A percentile compares a stretch with the other conserved stretches of the same genome.
These are phyloP conservation scores for Drosophila picticornis DNA, from an alignment of 2,888 invertebrate genomes.

Conservation along the genomic window DNA sequence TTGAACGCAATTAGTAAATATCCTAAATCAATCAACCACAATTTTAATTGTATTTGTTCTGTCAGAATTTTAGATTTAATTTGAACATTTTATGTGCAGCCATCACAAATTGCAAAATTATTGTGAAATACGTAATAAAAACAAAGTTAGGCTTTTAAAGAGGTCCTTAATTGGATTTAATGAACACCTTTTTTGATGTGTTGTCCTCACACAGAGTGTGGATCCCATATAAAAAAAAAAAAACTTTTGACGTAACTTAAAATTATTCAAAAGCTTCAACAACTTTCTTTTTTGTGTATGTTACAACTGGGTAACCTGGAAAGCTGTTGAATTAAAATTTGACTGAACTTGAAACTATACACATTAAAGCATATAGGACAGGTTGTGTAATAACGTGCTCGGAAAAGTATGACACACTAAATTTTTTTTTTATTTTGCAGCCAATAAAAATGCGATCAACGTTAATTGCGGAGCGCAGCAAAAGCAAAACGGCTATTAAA, in stretches of 20 bases:
- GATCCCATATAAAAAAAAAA: not conserved
- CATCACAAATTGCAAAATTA: not conserved
- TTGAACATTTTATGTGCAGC: not conserved
- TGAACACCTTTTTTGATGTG: not conserved
- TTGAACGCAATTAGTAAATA: not conserved
- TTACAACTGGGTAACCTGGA: not conserved
- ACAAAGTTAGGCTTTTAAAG: not conserved
- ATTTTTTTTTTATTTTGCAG: conserved; percentile 16
- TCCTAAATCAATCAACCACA: not conserved
- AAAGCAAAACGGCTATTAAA: conserved; percentile 59
- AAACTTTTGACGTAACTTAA: not conserved
- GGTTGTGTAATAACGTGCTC: conserved; percentile 24
- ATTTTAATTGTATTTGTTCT: not conserved
- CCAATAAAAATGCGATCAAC: conserved; percentile 76
- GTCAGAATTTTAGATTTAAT: not conserved
- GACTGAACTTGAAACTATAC: not conserved
- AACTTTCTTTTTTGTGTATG: not conserved
- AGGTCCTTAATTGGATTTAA: not conserved
- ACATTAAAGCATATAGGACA: conserved; percentile 1
- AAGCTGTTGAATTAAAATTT: not conserved
- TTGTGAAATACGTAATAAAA: not conserved
- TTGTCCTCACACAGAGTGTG: not conserved
- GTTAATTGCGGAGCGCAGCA: conserved; percentile 61
- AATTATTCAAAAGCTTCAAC: not conserved
- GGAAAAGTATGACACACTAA: conserved; percentile 41